Percentiles rank a stretch among this genome's conserved stretches.
Evolutionary conservation across 2,113 vertebrate genomes (phyloP).

Genomic region (Benitochromis conjunctus): DNA sequence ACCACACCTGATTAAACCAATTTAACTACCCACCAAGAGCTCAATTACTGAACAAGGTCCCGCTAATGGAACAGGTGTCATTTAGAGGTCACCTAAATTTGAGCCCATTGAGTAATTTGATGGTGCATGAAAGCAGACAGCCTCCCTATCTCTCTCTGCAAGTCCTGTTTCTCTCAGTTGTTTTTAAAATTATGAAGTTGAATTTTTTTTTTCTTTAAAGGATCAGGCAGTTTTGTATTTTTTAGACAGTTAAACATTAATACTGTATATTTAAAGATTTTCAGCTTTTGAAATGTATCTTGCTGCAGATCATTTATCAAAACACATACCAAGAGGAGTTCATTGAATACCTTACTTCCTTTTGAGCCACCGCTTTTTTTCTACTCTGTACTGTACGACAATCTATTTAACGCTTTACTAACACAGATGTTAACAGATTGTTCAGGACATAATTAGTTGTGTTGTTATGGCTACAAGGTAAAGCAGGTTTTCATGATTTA

Average conservation of each 20-base stretch:
- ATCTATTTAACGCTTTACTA: not conserved
- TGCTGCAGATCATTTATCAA: not conserved
- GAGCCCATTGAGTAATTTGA: slow-evolving; percentile 19
- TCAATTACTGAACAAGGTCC: slow-evolving; percentile 57
- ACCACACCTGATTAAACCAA: slow-evolving; percentile 54
- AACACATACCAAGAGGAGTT: not conserved
- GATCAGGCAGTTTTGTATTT: not conserved
- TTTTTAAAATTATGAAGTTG: not conserved
- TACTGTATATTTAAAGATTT: not conserved
- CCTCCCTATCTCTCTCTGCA: not conserved
- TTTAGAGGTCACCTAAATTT: slow-evolving; percentile 31
- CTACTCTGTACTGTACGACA: not conserved
- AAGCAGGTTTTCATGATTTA: not conserved
- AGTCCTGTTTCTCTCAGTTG: not conserved
- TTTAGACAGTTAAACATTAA: not conserved
- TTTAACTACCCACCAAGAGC: slow-evolving; percentile 65
- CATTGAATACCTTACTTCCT: not conserved
- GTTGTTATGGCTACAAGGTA: not conserved
- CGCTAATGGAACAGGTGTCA: slow-evolving; percentile 57
- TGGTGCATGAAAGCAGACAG: not conserved
- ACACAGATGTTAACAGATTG: not conserved
- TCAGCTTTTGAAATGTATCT: fast-evolving
- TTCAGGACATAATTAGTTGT: not conserved
- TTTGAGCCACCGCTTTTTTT: not conserved
- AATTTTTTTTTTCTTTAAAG: not conserved